A percentile compares a stretch with the other conserved stretches of the same genome.
Conservation (phyloP, 2,113 vertebrate species). For the Odontesthes bonariensis region DNA sequence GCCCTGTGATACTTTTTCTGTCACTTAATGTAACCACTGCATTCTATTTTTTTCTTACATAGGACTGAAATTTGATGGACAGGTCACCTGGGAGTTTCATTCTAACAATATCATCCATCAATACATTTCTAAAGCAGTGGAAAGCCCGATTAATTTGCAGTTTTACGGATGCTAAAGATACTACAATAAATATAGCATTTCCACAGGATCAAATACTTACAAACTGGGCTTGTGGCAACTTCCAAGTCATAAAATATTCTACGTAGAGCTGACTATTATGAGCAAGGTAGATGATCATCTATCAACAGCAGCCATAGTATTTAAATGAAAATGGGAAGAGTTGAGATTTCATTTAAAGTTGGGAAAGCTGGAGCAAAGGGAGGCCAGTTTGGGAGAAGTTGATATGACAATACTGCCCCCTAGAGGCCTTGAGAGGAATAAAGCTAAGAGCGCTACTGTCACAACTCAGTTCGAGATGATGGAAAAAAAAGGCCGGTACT, state of each 20-base stretch:
- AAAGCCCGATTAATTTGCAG: not conserved
- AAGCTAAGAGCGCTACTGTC: not conserved
- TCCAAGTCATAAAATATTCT: constrained; percentile 21
- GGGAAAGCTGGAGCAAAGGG: constrained; percentile 37
- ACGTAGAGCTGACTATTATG: constrained; percentile 8
- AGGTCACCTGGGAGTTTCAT: not conserved
- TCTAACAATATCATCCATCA: not conserved
- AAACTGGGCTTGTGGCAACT: not conserved
- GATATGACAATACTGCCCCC: constrained; percentile 81
- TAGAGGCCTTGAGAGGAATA: constrained; percentile 61
- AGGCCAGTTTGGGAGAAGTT: constrained; percentile 30
- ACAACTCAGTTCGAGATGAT: constrained; percentile 11
- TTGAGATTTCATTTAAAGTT: constrained; percentile 29
- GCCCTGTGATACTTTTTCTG: constrained; percentile 8
- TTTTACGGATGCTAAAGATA: constrained; percentile 6
- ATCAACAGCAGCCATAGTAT: constrained; percentile 19
- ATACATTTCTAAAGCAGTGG: not conserved
- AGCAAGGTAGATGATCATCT: constrained; percentile 17
- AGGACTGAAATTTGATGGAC: not conserved
- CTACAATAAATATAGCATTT: constrained; percentile 11
- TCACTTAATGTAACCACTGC: constrained; percentile 7
- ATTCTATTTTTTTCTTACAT: constrained; percentile 3
- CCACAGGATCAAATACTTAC: constrained; percentile 7
- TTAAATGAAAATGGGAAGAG: constrained; percentile 1
- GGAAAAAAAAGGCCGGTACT: constrained; percentile 21